Base-by-base conservation (phyloP, 2,113 vertebrate species). In the Leptocoma aspasia region DNA sequence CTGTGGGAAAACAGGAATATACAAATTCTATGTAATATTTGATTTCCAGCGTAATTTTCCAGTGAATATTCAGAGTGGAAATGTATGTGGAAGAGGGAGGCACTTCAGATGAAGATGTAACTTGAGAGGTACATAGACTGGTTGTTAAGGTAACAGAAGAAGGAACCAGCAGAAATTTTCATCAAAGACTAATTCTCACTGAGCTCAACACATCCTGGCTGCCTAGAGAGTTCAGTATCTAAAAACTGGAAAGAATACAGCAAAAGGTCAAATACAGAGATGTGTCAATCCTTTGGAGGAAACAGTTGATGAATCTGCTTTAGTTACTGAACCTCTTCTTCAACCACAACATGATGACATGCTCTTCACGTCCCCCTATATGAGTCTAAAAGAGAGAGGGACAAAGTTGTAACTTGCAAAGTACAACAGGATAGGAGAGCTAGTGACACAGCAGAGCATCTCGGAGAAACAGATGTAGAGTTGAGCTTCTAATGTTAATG, bases 131-230 rank as follows among this genome's bases (percentile, higher is more conserved):
- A 37, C 65, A 70, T 15, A 19, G 41, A 68, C 19, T 89, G 26
- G 71, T 86, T 91, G 84, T 94, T 93, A 94, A 68, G 76, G 70
- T 76, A 95, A 90, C 53, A 92, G 72, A 66, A 75, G 56, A 71
- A 75, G 18, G 56, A 93, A 79, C 28, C 14, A 50, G 26, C 6
- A 90, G 28, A 94, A 82, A 70, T 50, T 77, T 91, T 87, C 16
- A 63, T 49, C 30, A 75, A 90, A 91, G 65, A 9, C 39, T 44
- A 70, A 66, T 82, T 81, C 37, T 90, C 31, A 23, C 49, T 19
- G 47, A 81, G 33, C 50, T 81, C n/a, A 49, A 42, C 3, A 10
- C 8, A 19, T 80, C 88, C 68, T 86, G 80, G 18, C 68, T 76
- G 21, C 60, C 33, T 65, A 39, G 35, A 59, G 20, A 61, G 16